Percentiles rank a stretch among this genome's conserved stretches.
phyloP scores from a whole-genome alignment of 2,797 vertebrate species.

The Xerus rutilus region DNA sequence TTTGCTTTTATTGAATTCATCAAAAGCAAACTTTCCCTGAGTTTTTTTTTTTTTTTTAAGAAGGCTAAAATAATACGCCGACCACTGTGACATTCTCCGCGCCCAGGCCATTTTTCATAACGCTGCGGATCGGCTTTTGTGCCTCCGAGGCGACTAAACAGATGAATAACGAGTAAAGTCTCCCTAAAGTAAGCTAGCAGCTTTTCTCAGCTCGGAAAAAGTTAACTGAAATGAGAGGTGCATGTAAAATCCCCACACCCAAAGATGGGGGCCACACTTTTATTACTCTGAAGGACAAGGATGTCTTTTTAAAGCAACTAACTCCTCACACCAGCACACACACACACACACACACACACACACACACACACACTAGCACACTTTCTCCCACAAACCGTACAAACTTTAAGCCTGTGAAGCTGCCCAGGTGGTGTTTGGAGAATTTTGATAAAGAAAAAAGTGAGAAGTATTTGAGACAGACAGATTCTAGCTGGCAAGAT shows the following conservation, averaged over 20 bases:
- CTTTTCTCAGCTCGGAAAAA: conserved; percentile 89
- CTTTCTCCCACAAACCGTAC: conserved; percentile 79
- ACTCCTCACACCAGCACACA: conserved; percentile 63
- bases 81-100: conserved; percentile 98
- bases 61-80: conserved; percentile 96
- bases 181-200: conserved; percentile 89
- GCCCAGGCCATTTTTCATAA: conserved; percentile 97
- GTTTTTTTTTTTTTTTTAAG: conserved; percentile 91
- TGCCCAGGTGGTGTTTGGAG: conserved; percentile 88
- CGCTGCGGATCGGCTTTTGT: conserved; percentile 94
- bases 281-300: conserved; percentile 85
- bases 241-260: conserved; percentile 82
- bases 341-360: neutral
- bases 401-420: conserved; percentile 89
- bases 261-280: conserved; percentile 88
- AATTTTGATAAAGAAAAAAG: conserved; percentile 85
- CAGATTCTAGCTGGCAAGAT: conserved; percentile 74
- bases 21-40: conserved; percentile 95
- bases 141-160: conserved; percentile 93
- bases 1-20: conserved; percentile 94
- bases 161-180: conserved; percentile 92
- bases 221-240: conserved; percentile 89
- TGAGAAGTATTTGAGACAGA: conserved; percentile 83
- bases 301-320: conserved; percentile 86
- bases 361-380: conserved; percentile 58